Percentiles rank a stretch among this genome's conserved stretches.
Evolutionary conservation across 1,140 invertebrate genomes (phyloP).

Genomic region (Saccostrea echinata): DNA sequence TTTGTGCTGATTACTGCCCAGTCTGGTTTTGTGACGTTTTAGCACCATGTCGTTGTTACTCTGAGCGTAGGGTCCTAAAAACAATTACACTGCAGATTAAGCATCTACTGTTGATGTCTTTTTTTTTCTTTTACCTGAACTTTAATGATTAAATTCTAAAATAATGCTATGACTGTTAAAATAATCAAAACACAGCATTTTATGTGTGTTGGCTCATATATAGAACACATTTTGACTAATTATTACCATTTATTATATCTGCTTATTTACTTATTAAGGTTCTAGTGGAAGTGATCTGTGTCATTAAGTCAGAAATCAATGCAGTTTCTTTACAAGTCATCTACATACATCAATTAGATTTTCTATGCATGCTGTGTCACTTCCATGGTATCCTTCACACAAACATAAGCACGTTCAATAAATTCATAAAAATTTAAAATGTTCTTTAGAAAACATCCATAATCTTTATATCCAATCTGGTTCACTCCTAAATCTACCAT

Average conservation of each 20-base stretch:
- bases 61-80: conserved; percentile 66
- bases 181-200: not conserved
- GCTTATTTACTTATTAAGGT: not conserved
- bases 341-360: not conserved
- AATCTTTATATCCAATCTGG: not conserved
- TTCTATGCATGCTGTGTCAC: not conserved
- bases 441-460: not conserved
- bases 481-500: not conserved
- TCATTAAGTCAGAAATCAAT: not conserved
- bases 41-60: conserved; percentile 67
- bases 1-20: conserved; percentile 57
- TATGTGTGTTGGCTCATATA: not conserved
- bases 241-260: not conserved
- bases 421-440: not conserved
- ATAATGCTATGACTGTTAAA: no score
- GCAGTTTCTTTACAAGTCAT: not conserved
- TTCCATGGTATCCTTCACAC: not conserved
- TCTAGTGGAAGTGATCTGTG: not conserved
- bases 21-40: conserved; percentile 63
- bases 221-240: not conserved
- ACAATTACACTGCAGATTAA: not conserved
- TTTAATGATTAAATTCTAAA: not conserved
- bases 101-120: not conserved
- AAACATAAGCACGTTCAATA: not conserved
- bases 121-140: no score